Base-by-base conservation (phyloP, 2,113 vertebrate genomes). In the Ammodytes dubius region DNA sequence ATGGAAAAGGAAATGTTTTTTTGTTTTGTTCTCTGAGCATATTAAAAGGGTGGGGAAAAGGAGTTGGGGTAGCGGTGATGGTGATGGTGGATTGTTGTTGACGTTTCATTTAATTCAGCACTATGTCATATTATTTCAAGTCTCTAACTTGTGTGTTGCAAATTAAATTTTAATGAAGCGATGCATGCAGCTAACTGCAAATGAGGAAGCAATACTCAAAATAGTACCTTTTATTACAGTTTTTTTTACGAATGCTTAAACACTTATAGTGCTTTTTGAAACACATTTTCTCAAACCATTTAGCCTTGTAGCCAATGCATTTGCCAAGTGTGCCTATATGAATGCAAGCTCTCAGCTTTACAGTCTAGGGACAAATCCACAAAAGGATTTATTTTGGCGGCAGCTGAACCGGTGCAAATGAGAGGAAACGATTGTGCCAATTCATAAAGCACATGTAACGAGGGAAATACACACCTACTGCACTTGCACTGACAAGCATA, bases 81-180 rank as follows among this genome's bases (percentile, higher is more conserved):
- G 7, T 74, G 70, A 61, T 46, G 15, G 49, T 49, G 66, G 50
- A 79, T 68, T 83, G 81, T 78, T 84, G 80, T 50, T 84, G 81
- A 81, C 76, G 65, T 86, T 87, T 80, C 3, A 73, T 86, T 88
- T 75, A 73, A 82, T 76, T 77, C 57, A 66, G 35, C 73, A 70
- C 58, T 53, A 78, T 75, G 76, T 81, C 64, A 85, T 67, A 69
- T 83, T 79, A 83, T 84, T 86, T 81, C 46, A 81, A 82, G 69
- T 73, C 50, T 70, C 61, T 61, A 58, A 4, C 54, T 74, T 14
- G 4, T 59, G 49, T 68, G 49, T 78, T 73, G 79, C 70, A 87
- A 88, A 92, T 81, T 74, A 71, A 39, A 52, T 63, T 83, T 81
- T 88, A 84, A 85, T 79, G 57, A 83, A 85, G 70, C 53, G 80